Conservation (phyloP, 1,140 invertebrate species). For the Helicoverpa armigera region DNA sequence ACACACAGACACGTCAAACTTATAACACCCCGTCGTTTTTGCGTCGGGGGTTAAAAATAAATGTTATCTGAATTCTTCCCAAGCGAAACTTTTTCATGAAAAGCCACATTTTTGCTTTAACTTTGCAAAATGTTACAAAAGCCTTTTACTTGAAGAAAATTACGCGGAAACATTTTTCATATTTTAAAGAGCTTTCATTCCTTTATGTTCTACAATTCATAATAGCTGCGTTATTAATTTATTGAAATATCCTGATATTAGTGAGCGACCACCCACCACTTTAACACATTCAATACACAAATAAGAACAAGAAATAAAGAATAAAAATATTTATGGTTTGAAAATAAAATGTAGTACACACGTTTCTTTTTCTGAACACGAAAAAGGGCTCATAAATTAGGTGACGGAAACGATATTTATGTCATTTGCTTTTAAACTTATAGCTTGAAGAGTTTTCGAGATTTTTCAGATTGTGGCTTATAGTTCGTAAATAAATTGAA, state of each 20-base stretch:
- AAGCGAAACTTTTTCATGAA: too few relatives aligned
- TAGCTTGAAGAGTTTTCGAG: background rate
- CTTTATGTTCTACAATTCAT: too few relatives aligned
- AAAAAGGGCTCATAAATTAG: constrained; percentile 27
- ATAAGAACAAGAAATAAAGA: background rate
- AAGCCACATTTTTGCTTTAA: too few relatives aligned
- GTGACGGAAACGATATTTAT: constrained; percentile 38
- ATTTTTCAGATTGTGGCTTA: background rate
- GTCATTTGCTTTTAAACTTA: background rate
- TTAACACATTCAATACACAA: background rate
- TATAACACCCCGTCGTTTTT: too few relatives aligned
- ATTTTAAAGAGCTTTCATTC: background rate
- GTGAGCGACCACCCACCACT: background rate
- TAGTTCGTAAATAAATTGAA: too few relatives aligned
- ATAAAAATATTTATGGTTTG: background rate
- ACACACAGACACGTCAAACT: too few relatives aligned
- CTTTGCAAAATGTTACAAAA: background rate
- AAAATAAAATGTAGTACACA: constrained; percentile 3
- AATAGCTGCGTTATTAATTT: too few relatives aligned
- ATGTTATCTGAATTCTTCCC: too few relatives aligned
- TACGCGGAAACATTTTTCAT: too few relatives aligned
- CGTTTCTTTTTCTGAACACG: constrained; percentile 1
- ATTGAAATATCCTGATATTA: too few relatives aligned
- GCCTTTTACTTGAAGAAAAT: background rate
- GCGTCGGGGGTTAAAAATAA: too few relatives aligned